These are phyloP conservation scores for Polyodon spathula DNA, from an alignment of 2,113 vertebrate genomes.

Conservation along the genomic window DNA sequence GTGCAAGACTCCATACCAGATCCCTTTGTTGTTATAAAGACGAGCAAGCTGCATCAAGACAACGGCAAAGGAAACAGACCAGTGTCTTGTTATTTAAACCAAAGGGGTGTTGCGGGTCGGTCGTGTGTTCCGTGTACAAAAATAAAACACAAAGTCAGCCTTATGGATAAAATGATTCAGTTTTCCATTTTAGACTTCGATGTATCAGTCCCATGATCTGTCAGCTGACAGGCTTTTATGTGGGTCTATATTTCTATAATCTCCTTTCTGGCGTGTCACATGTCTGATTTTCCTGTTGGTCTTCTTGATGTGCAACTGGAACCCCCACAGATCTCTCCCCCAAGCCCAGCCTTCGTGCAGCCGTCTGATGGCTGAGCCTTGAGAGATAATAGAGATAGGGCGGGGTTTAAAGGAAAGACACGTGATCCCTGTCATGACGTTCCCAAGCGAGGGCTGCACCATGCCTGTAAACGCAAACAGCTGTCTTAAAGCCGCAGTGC, in stretches of 20 bases:
- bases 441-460: too few species aligned
- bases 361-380: too few species aligned
- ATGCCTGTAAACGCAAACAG: too few species aligned
- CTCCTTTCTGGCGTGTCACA: constrained; percentile 12
- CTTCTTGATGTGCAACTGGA: background rate
- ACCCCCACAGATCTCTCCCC: constrained; percentile 10
- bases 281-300: constrained; percentile 3
- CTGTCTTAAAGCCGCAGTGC: too few species aligned
- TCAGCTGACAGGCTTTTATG: constrained; percentile 3
- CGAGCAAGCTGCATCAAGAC: too few species aligned
- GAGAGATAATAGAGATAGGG: background rate
- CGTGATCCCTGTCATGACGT: too few species aligned
- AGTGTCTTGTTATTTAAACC: background rate
- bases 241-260: constrained; percentile 28
- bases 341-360: constrained; percentile 4
- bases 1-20: too few species aligned
- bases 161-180: constrained; percentile 11
- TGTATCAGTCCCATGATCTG: constrained; percentile 37
- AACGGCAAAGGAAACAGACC: too few species aligned
- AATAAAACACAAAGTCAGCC: constrained; percentile 3
- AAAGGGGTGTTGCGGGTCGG: background rate
- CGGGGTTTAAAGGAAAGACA: constrained; percentile 2
- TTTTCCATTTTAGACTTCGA: constrained; percentile 23
- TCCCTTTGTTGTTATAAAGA: too few species aligned
- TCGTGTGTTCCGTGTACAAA: constrained; percentile 12